phyloP scores from a whole-genome alignment of 2,113 vertebrate species.

The Ia io region DNA sequence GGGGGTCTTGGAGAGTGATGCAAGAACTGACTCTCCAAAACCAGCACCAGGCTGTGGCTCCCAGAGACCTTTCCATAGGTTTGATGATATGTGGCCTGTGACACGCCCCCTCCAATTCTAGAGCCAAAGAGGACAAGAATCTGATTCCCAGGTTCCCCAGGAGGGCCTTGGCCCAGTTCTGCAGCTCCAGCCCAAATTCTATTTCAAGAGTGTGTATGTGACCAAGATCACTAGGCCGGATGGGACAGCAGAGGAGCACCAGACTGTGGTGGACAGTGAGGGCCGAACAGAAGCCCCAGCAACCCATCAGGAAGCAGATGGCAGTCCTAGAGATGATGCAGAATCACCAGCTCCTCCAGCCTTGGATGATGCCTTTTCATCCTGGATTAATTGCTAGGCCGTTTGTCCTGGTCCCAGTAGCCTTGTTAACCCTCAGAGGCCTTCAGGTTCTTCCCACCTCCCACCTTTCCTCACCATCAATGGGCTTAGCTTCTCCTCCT shows the following conservation, averaged over 20 bases:
- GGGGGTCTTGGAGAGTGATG: not conserved
- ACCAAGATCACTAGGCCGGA: slow-evolving; percentile 87
- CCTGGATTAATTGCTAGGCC: slow-evolving; percentile 76
- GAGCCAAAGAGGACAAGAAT: slow-evolving; percentile 80
- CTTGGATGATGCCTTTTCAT: slow-evolving; percentile 4
- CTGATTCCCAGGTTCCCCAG: slow-evolving; percentile 81
- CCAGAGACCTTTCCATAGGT: slow-evolving; percentile 71
- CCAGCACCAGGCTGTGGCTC: slow-evolving; percentile 31
- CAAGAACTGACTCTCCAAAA: slow-evolving; percentile 8
- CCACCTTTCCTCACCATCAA: not conserved
- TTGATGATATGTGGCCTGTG: slow-evolving; percentile 52
- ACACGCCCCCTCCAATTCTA: not conserved
- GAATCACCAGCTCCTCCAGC: not conserved
- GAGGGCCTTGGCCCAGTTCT: slow-evolving; percentile 75
- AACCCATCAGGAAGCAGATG: slow-evolving; percentile 78
- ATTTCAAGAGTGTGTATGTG: slow-evolving; percentile 90
- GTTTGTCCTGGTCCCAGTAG: slow-evolving; percentile 79
- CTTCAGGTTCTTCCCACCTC: not conserved
- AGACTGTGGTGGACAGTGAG: slow-evolving; percentile 88
- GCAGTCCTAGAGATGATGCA: slow-evolving; percentile 45
- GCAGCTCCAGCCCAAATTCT: slow-evolving; percentile 80
- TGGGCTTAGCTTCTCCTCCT: not conserved
- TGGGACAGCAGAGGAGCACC: slow-evolving; percentile 88
- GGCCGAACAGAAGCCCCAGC: slow-evolving; percentile 89
- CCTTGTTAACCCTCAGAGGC: not conserved